phyloP scores from a whole-genome alignment of 1,140 invertebrate genomes.

The Calosoma granatense region DNA sequence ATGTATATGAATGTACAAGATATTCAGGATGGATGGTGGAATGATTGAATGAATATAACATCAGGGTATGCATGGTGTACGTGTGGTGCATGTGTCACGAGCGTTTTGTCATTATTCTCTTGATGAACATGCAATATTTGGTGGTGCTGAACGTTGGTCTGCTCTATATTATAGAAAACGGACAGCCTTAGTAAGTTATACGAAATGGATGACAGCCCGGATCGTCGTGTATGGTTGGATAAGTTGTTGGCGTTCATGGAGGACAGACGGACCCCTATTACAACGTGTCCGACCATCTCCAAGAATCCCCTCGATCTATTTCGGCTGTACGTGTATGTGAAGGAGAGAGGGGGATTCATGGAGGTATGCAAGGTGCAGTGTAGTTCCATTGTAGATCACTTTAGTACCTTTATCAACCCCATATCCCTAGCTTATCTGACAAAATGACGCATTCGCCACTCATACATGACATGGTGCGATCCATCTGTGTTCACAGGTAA shows the following conservation, averaged over 20 bases:
- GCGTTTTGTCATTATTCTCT: no score
- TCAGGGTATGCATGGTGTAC: no score
- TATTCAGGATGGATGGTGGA: no score
- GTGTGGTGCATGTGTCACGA: no score
- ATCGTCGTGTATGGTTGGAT: conserved; percentile 82
- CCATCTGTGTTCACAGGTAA: conserved; percentile 57
- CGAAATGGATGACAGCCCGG: conserved; percentile 93
- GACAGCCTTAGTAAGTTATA: conserved; percentile 88
- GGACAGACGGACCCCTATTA: conserved; percentile 82
- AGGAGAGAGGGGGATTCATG: conserved; percentile 93
- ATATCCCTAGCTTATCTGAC: no score
- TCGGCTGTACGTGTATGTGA: conserved; percentile 87
- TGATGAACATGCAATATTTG: no score
- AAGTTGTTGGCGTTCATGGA: conserved; percentile 90
- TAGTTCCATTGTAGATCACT: conserved; percentile 37
- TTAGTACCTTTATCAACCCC: background rate
- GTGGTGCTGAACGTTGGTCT: no score
- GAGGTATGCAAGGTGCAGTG: conserved; percentile 81
- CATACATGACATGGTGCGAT: background rate
- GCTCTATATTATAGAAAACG: conserved; percentile 62
- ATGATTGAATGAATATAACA: no score
- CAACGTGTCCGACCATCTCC: conserved; percentile 91
- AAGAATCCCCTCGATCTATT: conserved; percentile 97
- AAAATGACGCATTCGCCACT: no score
- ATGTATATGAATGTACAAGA: no score